These are phyloP conservation scores for Eremobia ochroleuca DNA, from an alignment of 2,888 invertebrate genomes.

Conservation along the genomic window DNA sequence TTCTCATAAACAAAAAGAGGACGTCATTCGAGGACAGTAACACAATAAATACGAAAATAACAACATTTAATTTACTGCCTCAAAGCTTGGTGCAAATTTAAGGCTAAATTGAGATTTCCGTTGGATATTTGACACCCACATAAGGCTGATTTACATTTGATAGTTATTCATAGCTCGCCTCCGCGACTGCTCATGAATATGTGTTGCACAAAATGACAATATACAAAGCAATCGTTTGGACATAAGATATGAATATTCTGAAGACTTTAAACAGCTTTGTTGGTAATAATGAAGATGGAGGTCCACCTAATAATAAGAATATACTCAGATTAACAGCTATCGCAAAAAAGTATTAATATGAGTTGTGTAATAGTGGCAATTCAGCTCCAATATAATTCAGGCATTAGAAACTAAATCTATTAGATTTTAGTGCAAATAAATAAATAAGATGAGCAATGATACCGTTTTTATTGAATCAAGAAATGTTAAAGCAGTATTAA, in stretches of 20 bases:
- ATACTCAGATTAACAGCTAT: neutral
- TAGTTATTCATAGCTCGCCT: slow-evolving; percentile 71
- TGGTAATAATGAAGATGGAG: slow-evolving; percentile 2
- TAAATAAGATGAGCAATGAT: too few species aligned
- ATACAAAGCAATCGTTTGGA: slow-evolving; percentile 39
- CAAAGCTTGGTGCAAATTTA: slow-evolving; percentile 50
- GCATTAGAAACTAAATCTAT: neutral
- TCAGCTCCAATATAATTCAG: neutral
- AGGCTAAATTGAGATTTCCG: slow-evolving; percentile 74
- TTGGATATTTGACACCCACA: slow-evolving; percentile 72
- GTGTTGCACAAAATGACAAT: slow-evolving; percentile 66
- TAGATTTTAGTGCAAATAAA: neutral
- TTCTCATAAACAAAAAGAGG: slow-evolving; percentile 1
- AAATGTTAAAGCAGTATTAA: neutral
- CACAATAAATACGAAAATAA: slow-evolving; percentile 39
- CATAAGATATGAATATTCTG: slow-evolving; percentile 32
- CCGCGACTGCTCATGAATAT: slow-evolving; percentile 67
- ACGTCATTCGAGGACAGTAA: slow-evolving; percentile 21
- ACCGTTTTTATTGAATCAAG: neutral
- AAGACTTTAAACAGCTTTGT: slow-evolving; percentile 7
- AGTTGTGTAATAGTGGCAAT: neutral
- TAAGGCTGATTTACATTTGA: slow-evolving; percentile 74
- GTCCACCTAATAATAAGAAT: neutral
- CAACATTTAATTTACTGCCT: slow-evolving; percentile 21
- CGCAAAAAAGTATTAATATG: neutral